Percentiles rank a stretch among this genome's conserved stretches.
Conservation (phyloP, 2,797 vertebrate genomes). For the Sciurus carolinensis region DNA sequence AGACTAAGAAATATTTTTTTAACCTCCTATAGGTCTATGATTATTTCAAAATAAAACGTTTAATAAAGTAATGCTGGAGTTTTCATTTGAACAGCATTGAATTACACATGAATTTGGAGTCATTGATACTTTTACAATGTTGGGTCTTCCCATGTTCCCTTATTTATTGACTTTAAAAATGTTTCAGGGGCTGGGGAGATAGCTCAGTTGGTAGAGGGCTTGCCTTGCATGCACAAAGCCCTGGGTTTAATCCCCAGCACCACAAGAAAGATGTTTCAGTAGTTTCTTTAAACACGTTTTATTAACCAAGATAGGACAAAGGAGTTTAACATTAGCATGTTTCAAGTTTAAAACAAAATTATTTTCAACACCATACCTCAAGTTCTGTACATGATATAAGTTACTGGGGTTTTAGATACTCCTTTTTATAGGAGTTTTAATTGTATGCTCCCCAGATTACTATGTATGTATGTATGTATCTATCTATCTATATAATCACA, state of each 20-base stretch:
- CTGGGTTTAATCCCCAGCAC: no score
- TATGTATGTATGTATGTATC: background rate
- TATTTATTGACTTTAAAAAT: conserved; percentile 9
- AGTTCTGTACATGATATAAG: background rate
- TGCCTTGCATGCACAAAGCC: no score
- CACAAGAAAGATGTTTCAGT: background rate
- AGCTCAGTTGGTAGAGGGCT: no score
- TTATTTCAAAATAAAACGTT: conserved; percentile 50
- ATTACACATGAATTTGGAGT: conserved; percentile 11
- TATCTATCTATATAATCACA: background rate
- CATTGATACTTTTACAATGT: background rate
- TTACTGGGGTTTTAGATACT: conserved; percentile 44
- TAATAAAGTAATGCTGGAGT: background rate
- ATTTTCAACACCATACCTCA: conserved; percentile 27
- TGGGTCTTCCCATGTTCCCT: background rate
- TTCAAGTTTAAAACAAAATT: conserved; percentile 40
- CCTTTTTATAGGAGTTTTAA: conserved; percentile 1
- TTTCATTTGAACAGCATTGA: conserved; percentile 32
- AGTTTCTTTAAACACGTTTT: background rate
- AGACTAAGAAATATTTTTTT: background rate
- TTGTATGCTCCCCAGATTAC: background rate
- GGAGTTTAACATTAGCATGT: background rate
- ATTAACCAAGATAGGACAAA: background rate
- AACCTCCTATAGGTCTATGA: conserved; percentile 17
- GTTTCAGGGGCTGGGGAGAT: no score